Base-by-base conservation (phyloP, 1,140 invertebrate species). In the Oppia nitens region DNA sequence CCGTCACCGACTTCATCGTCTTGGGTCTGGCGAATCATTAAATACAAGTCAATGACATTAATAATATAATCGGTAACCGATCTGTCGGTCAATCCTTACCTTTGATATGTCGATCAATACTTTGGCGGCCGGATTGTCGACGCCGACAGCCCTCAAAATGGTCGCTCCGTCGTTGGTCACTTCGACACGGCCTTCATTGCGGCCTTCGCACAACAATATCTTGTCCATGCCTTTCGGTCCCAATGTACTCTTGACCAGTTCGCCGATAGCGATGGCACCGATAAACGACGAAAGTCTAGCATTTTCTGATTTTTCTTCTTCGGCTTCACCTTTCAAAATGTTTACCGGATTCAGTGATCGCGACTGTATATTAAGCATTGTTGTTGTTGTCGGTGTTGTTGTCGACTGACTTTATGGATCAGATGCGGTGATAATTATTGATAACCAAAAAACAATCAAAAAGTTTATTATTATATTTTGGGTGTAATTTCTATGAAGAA, bases 211-310 rank as follows among this genome's bases (percentile, higher is more conserved):
- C n/a, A 94, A 82, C 11, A 99, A 74, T 67, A 99, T 97, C 78
- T 99, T 99, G 72, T 99, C 95, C 96, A 99, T 98, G 69, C 96
- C 95, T 76, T 98, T 98, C 17, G 96, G 96, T 20, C 96, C 96
- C 14, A 99, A 76, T 12, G 96, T 99, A 60, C 87, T 93, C 72
- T 98, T 98, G 0, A 99, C 87, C 51, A 99, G 76, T 74, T 99
- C 96, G 20, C 95, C 96, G 68, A 99, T 94, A 3, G 94, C 91
- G 69, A 96, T 97, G 24, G 93, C 95, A 48, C 95, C 95, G 65
- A 98, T 84, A 72, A 98, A 98, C 66, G 88, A 90, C 45, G 92
- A 97, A 73, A 99, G 73, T 49, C 74, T 66, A 48, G 73, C 74
- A 57, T 65, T 68, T 75, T 99, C 95, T 27, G 86, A 87, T 68